phyloP scores from a whole-genome alignment of 2,888 invertebrate genomes.

The Macrosoma leucophasiata region DNA sequence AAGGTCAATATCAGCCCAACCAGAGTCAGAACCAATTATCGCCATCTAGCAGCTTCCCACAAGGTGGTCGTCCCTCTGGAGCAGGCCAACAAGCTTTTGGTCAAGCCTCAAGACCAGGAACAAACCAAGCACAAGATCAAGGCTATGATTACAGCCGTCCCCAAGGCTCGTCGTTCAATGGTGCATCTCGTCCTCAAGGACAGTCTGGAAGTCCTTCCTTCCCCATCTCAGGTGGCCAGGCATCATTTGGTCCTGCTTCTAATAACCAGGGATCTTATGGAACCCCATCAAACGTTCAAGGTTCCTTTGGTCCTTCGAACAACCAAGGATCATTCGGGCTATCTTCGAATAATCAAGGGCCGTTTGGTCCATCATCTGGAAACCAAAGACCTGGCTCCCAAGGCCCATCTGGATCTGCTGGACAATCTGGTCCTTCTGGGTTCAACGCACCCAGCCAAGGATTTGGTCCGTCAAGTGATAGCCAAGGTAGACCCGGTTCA shows the following conservation, averaged over 20 bases:
- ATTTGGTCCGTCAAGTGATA: constrained; percentile 2
- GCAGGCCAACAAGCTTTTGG: too few relatives aligned
- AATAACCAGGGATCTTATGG: too few relatives aligned
- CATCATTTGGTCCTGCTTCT: constrained; percentile 19
- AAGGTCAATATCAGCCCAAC: constrained; percentile 10
- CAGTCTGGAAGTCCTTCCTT: constrained; percentile 6
- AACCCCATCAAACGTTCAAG: too few relatives aligned
- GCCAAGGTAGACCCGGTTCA: constrained; percentile 12
- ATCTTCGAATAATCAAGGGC: too few relatives aligned
- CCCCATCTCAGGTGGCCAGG: constrained; percentile 16
- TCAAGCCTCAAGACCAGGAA: too few relatives aligned
- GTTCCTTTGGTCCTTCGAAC: too few relatives aligned
- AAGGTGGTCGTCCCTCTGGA: too few relatives aligned
- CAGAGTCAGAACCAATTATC: constrained; percentile 1
- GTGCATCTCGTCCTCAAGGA: constrained; percentile 13
- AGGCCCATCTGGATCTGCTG: constrained; percentile 19
- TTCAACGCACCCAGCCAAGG: constrained; percentile 5
- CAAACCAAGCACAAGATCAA: too few relatives aligned
- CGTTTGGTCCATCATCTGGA: too few relatives aligned
- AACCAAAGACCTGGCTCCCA: too few relatives aligned
- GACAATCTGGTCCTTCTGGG: constrained; percentile 21
- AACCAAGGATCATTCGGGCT: too few relatives aligned
- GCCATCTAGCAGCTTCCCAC: too few relatives aligned
- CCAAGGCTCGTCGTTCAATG: constrained; percentile 14
- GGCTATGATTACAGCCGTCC: constrained; percentile 30